These are phyloP conservation scores for Sylvia atricapilla DNA, from an alignment of 2,113 vertebrate genomes.

Conservation along the genomic window DNA sequence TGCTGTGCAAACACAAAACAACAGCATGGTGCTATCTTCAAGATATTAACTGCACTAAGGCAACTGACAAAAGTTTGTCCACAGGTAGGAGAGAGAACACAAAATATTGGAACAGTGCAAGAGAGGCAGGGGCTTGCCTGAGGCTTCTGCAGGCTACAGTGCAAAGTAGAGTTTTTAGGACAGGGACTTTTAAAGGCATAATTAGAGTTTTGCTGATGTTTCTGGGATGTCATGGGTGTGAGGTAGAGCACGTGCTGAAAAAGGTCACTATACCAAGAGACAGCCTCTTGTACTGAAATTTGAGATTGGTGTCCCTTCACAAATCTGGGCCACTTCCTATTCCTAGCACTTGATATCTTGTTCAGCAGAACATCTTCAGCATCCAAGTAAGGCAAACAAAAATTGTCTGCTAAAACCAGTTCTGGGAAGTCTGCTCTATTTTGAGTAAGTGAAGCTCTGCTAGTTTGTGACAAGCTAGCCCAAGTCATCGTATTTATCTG, in stretches of 20 bases:
- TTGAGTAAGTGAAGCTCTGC: background rate
- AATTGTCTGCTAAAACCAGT: background rate
- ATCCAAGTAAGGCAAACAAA: conserved; percentile 16
- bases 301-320: background rate
- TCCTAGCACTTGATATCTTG: background rate
- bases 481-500: background rate
- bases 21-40: rapidly evolving
- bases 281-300: background rate
- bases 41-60: background rate
- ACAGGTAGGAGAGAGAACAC: background rate
- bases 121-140: background rate
- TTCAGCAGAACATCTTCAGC: background rate
- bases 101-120: background rate
- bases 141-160: background rate
- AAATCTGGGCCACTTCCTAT: background rate
- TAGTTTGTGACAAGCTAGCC: background rate
- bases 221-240: background rate
- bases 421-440: background rate
- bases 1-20: background rate
- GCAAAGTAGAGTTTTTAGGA: background rate
- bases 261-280: background rate
- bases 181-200: background rate
- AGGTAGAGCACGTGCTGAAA: background rate
- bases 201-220: background rate
- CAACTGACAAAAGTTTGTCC: background rate